Conservation (phyloP, 1,140 invertebrate genomes). For the Aleiodes sp. region DNA sequence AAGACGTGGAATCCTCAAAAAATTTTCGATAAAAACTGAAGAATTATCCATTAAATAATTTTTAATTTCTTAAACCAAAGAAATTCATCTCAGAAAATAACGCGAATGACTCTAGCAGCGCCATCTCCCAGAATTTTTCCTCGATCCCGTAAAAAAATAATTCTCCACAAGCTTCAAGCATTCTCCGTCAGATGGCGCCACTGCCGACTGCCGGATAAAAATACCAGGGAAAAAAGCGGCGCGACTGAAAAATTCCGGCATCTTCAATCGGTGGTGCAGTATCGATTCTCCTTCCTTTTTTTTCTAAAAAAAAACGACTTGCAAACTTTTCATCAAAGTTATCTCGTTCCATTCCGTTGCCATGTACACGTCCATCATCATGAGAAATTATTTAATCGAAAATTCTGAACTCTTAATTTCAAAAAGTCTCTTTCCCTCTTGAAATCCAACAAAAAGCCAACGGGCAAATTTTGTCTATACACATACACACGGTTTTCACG, state of each 20-base stretch:
- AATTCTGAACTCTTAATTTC: too few relatives aligned
- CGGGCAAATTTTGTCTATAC: conserved; percentile 22
- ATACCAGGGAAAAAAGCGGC: neutral
- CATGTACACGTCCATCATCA: neutral
- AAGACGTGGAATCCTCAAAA: too few relatives aligned
- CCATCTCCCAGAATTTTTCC: conserved; percentile 53
- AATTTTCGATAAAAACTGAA: too few relatives aligned
- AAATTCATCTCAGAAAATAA: neutral
- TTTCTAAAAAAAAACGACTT: neutral
- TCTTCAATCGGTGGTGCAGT: conserved; percentile 33
- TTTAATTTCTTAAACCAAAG: neutral
- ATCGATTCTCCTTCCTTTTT: neutral
- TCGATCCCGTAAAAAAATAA: conserved; percentile 19
- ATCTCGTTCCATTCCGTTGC: too few relatives aligned
- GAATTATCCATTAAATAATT: too few relatives aligned
- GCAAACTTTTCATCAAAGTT: too few relatives aligned
- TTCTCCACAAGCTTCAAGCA: conserved; percentile 36
- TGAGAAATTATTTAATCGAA: neutral
- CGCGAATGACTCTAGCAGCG: conserved; percentile 28
- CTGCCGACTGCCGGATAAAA: neutral
- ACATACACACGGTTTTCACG: conserved; percentile 28
- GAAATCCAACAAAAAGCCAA: conserved; percentile 23
- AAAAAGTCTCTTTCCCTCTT: neutral
- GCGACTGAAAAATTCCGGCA: conserved; percentile 21
- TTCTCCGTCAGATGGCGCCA: conserved; percentile 49